Conservation (phyloP, 2,113 vertebrate species). For the Gorsachius goisagi region DNA sequence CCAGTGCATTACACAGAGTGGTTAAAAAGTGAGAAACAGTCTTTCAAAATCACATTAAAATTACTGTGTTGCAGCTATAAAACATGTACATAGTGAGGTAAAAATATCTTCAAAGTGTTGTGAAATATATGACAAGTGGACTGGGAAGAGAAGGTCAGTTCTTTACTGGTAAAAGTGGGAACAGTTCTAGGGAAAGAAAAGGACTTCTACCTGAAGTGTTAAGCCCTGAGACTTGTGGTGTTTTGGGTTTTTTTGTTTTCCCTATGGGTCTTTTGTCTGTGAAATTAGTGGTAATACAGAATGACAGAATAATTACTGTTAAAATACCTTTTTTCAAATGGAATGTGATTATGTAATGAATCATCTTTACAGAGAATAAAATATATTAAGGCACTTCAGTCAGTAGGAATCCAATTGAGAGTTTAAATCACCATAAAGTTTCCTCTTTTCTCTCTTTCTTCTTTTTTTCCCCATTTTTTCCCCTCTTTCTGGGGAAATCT, state of each 20-base stretch:
- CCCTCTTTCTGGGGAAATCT: background rate
- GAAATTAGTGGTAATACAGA: background rate
- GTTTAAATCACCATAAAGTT: background rate
- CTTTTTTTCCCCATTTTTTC: fast-evolving
- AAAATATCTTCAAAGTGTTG: background rate
- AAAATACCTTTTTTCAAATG: background rate
- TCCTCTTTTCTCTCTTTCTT: background rate
- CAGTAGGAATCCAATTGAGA: background rate
- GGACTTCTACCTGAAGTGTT: background rate
- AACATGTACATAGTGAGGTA: background rate
- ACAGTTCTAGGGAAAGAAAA: background rate
- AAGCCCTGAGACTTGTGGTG: background rate
- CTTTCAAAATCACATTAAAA: background rate
- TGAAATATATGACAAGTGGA: background rate
- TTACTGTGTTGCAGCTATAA: background rate
- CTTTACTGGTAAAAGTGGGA: background rate
- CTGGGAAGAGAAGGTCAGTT: background rate
- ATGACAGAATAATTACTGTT: constrained; percentile 4
- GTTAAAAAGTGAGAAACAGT: background rate
- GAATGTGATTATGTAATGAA: background rate
- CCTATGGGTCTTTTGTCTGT: background rate
- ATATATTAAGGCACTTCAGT: background rate
- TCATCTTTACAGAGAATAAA: background rate
- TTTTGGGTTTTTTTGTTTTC: background rate
- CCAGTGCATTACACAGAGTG: background rate